These are phyloP conservation scores for Lucilia sericata DNA, from an alignment of 1,140 invertebrate genomes.

Conservation along the genomic window DNA sequence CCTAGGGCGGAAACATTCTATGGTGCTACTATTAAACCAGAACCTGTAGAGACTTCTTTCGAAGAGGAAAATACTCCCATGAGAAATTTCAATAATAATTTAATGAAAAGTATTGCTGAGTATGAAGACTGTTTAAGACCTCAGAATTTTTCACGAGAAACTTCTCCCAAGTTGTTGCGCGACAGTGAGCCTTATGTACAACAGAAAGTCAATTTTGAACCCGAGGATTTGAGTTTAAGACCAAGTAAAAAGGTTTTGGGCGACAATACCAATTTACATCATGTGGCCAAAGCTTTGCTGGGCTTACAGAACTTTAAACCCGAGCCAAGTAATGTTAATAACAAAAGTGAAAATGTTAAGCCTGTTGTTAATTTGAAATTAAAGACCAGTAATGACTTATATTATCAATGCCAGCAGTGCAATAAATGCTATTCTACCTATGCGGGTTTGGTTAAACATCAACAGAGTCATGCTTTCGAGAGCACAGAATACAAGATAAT, in stretches of 20 bases:
- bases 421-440: slow-evolving; percentile 96
- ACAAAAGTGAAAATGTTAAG: slow-evolving; percentile 34
- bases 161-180: slow-evolving; percentile 19
- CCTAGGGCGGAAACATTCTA: slow-evolving; percentile 30
- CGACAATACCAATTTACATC: slow-evolving; percentile 59
- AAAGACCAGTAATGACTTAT: slow-evolving; percentile 63
- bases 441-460: slow-evolving; percentile 93
- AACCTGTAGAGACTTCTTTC: slow-evolving; percentile 28
- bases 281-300: slow-evolving; percentile 61
- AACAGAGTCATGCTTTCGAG: slow-evolving; percentile 91
- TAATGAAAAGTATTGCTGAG: slow-evolving; percentile 63
- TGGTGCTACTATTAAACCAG: slow-evolving; percentile 32
- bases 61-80: slow-evolving; percentile 32
- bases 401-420: slow-evolving; percentile 72
- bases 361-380: slow-evolving; percentile 52
- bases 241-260: slow-evolving; percentile 61
- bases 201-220: slow-evolving; percentile 47
- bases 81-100: slow-evolving; percentile 63
- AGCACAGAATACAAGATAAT: slow-evolving; percentile 66
- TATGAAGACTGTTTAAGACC: slow-evolving; percentile 63
- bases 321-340: not conserved
- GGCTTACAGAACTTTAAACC: slow-evolving; percentile 60
- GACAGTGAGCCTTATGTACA: slow-evolving; percentile 25
- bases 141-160: slow-evolving; percentile 36
- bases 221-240: slow-evolving; percentile 60